Evolutionary conservation across 2,113 vertebrate genomes (phyloP).

Genomic region (Lamprotornis superbus): DNA sequence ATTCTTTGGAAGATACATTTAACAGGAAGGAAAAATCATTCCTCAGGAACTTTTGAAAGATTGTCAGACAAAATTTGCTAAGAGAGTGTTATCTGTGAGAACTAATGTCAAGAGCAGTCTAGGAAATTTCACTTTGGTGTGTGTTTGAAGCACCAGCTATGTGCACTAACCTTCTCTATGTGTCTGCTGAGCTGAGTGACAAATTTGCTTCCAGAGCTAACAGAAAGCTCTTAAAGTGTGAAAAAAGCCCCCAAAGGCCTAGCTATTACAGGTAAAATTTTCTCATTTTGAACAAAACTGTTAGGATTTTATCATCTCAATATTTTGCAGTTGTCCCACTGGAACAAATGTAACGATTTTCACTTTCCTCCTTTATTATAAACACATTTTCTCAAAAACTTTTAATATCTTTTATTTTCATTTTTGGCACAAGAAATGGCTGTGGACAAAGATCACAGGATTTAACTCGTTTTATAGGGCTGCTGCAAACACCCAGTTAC

Average conservation of each 20-base stretch:
- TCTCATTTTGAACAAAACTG: neutral
- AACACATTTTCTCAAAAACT: neutral
- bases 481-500: neutral
- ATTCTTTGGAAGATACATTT: neutral
- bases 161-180: neutral
- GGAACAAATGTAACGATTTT: neutral
- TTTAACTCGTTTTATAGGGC: neutral
- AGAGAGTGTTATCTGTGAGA: neutral
- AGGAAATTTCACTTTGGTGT: neutral
- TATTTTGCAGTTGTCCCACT: neutral
- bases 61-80: neutral
- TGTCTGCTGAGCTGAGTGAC: neutral
- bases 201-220: neutral
- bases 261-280: neutral
- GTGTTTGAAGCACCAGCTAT: neutral
- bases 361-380: neutral
- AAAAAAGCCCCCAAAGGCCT: neutral
- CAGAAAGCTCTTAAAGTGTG: neutral
- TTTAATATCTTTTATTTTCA: neutral
- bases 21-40: neutral
- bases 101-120: neutral
- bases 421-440: neutral
- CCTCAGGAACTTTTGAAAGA: neutral
- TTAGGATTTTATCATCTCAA: neutral
- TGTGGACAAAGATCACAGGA: neutral